Base-by-base conservation (phyloP, 2,113 vertebrate genomes). In the Indicator indicator region DNA sequence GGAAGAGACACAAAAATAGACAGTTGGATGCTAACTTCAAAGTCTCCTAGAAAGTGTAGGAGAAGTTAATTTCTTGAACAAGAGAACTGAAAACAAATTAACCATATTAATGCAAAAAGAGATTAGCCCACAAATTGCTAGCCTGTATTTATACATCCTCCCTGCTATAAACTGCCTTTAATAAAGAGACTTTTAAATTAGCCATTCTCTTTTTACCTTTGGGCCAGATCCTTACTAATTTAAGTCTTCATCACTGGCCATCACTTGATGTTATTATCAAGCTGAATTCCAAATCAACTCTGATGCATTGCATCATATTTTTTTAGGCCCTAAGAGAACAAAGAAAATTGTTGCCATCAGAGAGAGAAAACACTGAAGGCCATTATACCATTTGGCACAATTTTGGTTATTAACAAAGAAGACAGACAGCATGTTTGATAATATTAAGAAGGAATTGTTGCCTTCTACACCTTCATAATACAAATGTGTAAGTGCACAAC, bases 81-180 rank as follows among this genome's bases (percentile, higher is more conserved):
- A 73, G 71, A 85, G 33, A 83, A 87, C 59, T n/a, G 36, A 74
- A 95, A 95, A 83, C 82, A 95, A 96, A 95, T 89, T 85, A 95
- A 79, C 65, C 44, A 67, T 54, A 85, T 72, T 90, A 91, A 97
- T 88, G 87, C 68, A 95, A 93, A 89, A 94, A 73, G 77, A 15
- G 19, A 80, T 52, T 80, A 86, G 72, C 60, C 60, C 68, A 78
- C 85, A 91, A 94, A 92, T 81, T 86, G 46, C 79, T 78, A 71
- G 32, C 36, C 71, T 95, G 38, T 77, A 83, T 88, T 92, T 91
- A 89, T 3, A 56, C 17, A 80, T 60, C 77, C 60, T 77, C 75
- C 33, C 72, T 88, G 71, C 27, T 85, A 68, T 38, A 93, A 90
- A 59, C 7, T 42, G 42, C 42, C 56, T 83, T 94, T 89, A 64